Evolutionary conservation across 2,113 vertebrate species (phyloP).

Genomic region (Girardinichthys multiradiatus): DNA sequence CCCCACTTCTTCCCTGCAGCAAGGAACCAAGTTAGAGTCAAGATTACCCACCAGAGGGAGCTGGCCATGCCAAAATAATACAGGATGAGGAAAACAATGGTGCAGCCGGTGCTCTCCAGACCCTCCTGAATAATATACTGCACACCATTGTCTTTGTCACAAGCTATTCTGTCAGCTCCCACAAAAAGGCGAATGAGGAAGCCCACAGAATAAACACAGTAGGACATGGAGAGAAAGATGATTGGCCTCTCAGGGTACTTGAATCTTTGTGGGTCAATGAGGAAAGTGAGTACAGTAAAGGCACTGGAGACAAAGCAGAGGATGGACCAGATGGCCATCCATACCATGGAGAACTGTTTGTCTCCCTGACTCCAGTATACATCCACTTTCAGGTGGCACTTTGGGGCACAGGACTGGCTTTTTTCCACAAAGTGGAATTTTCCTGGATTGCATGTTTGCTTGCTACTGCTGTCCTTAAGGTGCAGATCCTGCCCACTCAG

Average conservation of each 20-base stretch:
- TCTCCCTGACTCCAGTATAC: constrained; percentile 96
- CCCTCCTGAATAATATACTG: constrained; percentile 98
- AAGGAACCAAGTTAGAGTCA: constrained; percentile 96
- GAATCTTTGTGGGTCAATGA: constrained; percentile 94
- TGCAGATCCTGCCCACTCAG: constrained; percentile 81
- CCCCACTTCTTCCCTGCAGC: constrained; percentile 98
- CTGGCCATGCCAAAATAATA: constrained; percentile 99
- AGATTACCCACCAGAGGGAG: constrained; percentile 97
- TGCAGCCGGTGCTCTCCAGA: constrained; percentile 96
- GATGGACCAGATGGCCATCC: constrained; percentile 95
- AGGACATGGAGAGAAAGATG: constrained; percentile 98
- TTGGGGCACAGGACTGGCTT: constrained; percentile 92
- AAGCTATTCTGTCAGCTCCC: constrained; percentile 92
- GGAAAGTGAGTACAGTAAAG: constrained; percentile 97
- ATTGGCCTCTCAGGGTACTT: constrained; percentile 97
- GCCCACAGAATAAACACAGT: constrained; percentile 95
- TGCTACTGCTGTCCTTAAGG: constrained; percentile 80
- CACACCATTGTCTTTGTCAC: constrained; percentile 92
- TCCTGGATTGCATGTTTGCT: constrained; percentile 86
- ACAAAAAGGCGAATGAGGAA: constrained; percentile 96
- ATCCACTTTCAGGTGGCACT: constrained; percentile 91
- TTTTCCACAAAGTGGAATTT: constrained; percentile 98
- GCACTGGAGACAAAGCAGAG: constrained; percentile 96
- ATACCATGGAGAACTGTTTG: constrained; percentile 92
- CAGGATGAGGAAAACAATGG: constrained; percentile 94